phyloP scores from a whole-genome alignment of 1,140 invertebrate genomes.

The Papilio xuthus region DNA sequence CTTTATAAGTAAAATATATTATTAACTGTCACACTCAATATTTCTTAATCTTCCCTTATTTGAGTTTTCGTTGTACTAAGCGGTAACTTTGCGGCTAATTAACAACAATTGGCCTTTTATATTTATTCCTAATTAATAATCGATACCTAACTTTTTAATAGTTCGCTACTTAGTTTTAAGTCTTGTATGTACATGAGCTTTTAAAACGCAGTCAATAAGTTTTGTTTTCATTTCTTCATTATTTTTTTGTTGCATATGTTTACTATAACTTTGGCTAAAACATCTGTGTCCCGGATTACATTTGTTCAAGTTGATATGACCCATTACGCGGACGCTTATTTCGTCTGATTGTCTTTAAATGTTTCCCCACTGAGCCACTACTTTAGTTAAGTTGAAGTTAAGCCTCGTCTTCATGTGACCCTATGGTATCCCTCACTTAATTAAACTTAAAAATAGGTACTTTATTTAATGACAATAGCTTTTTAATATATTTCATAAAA shows the following conservation, averaged over 20 bases:
- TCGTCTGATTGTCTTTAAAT: not conserved
- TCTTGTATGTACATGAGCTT: too few relatives aligned
- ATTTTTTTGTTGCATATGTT: not conserved
- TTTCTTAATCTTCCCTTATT: too few relatives aligned
- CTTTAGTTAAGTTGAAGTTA: not conserved
- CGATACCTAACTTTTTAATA: not conserved
- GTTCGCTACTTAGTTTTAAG: not conserved
- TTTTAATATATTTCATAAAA: too few relatives aligned
- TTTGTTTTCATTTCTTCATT: not conserved
- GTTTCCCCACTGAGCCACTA: not conserved
- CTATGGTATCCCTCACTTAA: not conserved
- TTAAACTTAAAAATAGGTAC: not conserved
- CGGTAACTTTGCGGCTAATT: too few relatives aligned
- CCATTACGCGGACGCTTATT: not conserved
- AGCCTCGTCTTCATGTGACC: not conserved
- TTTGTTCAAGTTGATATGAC: not conserved
- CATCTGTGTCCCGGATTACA: not conserved
- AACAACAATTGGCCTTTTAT: too few relatives aligned
- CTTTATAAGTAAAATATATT: too few relatives aligned
- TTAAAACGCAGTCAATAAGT: not conserved
- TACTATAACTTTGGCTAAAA: not conserved
- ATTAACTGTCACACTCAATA: too few relatives aligned
- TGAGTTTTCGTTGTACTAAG: too few relatives aligned
- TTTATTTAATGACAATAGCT: not conserved
- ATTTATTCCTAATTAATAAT: too few relatives aligned